These are phyloP conservation scores for silkworm (Bombyx mori) DNA, from an alignment of 1,140 invertebrate species.

Conservation along the genomic window DNA sequence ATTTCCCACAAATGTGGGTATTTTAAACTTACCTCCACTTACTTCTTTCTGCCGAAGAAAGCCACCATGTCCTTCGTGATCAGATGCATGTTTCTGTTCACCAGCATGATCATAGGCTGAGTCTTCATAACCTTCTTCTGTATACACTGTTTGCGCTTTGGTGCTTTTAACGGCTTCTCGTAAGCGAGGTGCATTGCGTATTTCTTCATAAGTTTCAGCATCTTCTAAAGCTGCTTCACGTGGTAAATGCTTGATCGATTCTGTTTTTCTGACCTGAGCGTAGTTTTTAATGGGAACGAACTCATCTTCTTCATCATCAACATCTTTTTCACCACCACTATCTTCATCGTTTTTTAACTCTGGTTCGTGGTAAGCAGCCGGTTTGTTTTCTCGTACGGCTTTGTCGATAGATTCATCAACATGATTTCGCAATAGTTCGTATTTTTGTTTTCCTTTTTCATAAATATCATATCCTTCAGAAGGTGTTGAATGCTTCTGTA, in stretches of 20 bases:
- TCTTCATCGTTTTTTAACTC: conserved; percentile 40
- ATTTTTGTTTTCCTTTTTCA: conserved; percentile 56
- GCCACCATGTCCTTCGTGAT: conserved; percentile 60
- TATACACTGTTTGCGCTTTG: conserved; percentile 82
- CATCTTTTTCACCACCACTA: conserved; percentile 30
- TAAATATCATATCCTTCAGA: conserved; percentile 64
- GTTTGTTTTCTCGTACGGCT: conserved; percentile 39
- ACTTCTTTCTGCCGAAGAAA: conserved; percentile 52
- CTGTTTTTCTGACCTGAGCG: conserved; percentile 76
- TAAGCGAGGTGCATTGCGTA: conserved; percentile 74
- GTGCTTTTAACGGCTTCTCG: conserved; percentile 77
- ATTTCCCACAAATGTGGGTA: conserved; percentile 27
- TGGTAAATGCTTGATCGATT: conserved; percentile 75
- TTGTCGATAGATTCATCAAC: conserved; percentile 57
- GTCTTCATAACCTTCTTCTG: conserved; percentile 85
- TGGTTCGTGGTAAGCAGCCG: conserved; percentile 27
- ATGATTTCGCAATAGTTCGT: conserved; percentile 42
- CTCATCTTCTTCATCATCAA: conserved; percentile 54
- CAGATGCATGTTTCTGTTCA: conserved; percentile 78
- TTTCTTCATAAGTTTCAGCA: conserved; percentile 74
- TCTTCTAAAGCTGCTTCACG: conserved; percentile 69
- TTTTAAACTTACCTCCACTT: conserved; percentile 57
- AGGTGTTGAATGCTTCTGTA: conserved; percentile 32
- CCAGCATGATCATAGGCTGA: conserved; percentile 83
- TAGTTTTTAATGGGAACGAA: conserved; percentile 79